A percentile compares a stretch with the other conserved stretches of the same genome.
Conservation (phyloP, 2,113 vertebrate species). For the Lucifuga dentata region DNA sequence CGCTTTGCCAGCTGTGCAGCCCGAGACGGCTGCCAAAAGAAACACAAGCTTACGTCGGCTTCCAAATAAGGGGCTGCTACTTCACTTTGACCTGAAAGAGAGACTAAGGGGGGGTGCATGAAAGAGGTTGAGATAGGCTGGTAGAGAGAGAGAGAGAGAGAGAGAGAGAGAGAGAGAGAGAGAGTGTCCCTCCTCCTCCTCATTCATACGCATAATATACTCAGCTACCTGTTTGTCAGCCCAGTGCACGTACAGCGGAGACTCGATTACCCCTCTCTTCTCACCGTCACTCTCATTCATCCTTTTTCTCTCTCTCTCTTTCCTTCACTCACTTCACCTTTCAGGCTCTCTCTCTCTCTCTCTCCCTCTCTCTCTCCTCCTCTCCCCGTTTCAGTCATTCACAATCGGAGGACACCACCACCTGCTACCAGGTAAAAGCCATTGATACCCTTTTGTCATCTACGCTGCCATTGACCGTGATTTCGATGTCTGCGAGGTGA, state of each 20-base stretch:
- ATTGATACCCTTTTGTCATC: conserved; percentile 36
- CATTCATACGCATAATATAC: conserved; percentile 73
- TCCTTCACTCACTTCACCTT: conserved; percentile 8
- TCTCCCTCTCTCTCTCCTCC: conserved; percentile 29
- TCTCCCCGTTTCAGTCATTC: conserved; percentile 61
- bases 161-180: conserved; percentile 46
- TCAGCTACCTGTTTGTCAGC: conserved; percentile 76
- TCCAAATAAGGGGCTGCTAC: conserved; percentile 91
- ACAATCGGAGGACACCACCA: conserved; percentile 68
- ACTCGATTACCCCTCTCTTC: conserved; percentile 62
- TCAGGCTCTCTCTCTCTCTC: conserved; percentile 36
- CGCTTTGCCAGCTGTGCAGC: conserved; percentile 68
- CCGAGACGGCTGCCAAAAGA: conserved; percentile 68
- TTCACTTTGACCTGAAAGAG: conserved; percentile 62
- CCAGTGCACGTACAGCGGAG: conserved; percentile 68
- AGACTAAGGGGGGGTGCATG: background rate
- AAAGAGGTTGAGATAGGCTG: background rate
- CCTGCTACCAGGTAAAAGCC: conserved; percentile 73
- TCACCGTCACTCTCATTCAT: conserved; percentile 70
- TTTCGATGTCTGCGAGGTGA: conserved; percentile 26
- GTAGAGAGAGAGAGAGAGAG: conserved; percentile 36
- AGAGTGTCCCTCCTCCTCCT: conserved; percentile 67
- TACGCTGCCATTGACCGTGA: background rate
- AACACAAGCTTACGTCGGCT: conserved; percentile 92
- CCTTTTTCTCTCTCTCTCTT: conserved; percentile 47